Evolutionary conservation across 2,797 vertebrate genomes (phyloP), one percentile per base, ranked within the genome.

Genomic region (Myiotriccus ornatus): DNA sequence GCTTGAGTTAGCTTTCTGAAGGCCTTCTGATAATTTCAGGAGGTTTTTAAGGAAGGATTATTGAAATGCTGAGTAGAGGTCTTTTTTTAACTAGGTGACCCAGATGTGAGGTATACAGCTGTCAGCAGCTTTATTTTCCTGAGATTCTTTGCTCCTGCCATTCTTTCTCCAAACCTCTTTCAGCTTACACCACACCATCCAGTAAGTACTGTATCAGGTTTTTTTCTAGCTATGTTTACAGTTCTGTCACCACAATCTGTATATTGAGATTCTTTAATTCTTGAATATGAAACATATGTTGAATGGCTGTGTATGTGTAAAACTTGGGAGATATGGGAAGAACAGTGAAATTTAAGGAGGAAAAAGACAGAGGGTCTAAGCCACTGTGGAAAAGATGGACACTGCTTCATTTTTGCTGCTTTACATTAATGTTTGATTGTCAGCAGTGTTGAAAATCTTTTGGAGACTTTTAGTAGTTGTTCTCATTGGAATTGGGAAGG

Each of bases 71-170:
- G 49, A 76, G 9, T 78, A 74, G 89, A 65, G 13, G 32, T 46
- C 1, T 34, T 49, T 70, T 56, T 73, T 60, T 74, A 88, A 34
- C n/a, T 96, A 99, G 99, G 98, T 35, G 99, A 99, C 97, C 98
- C 98, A 90, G 99, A 99, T 47, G 99, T 99, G 70, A 98, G 99
- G 95, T 99, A 99, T 97, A 99, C 99, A 12, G 99, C 99, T 14
- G 99, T 99, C 91, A 99, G 99, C 98, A 99, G 99, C 94, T 99
- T 99, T 96, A 99, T 99, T 97, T 99, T 99, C 97, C 98, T 99
- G 96, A 98, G 99, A 63, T 99, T 99, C 98, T 99, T 99, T 32
- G 99, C 99, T 49, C 99, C 99, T 18, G 99, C 99, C 75, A 99
- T 99, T 96, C 98, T 99, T 57, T 99, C 99, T 44, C 99, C 99